Evolutionary conservation across 2,797 vertebrate species (phyloP), one percentile per base, ranked within the genome.

Genomic region (Heteromormyrus szaboi): DNA sequence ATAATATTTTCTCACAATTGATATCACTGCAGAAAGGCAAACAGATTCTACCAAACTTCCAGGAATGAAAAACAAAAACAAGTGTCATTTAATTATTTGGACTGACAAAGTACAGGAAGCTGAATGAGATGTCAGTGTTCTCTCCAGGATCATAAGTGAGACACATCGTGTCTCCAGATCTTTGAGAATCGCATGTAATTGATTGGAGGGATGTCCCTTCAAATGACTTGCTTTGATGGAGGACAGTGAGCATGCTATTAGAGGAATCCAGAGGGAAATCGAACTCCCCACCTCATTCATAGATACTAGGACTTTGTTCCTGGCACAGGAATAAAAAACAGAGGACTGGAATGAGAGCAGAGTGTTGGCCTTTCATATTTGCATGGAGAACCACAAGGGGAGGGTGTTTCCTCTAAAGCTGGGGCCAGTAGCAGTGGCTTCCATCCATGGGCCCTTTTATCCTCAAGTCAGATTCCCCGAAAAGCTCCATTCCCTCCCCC

Each of bases 311-410:
- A 1, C 89, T 95, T 94, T 0, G 93, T 89, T 94, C 92, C 94
- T 96, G 95, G 95, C 95, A 96, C 90, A 1, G 93, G 95, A 95
- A 95, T 94, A 96, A 96, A 96, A 92, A 92, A 90, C 5, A 37
- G 93, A 93, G 92, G 91, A 92, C 92, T 93, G 90, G 93, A 91
- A 94, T 91, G 91, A 54, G 29, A 29, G 25, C 6, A 54, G 29
- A 14, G 6, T 25, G 94, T 93, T 93, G 92, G 94, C 95, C 96
- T 97, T 96, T 96, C 96, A 97, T 96, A 97, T 96, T 95, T 95
- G 93, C 94, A 92, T 94, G 94, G 93, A 92, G 95, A 96, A 93
- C 95, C 96, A 91, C 95, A 96, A 46, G 72, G 91, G 89, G 94
- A 94, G 95, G 96, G 96, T 95, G 96, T 96, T 95, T 95, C 94